phyloP scores from a whole-genome alignment of 2,113 vertebrate genomes.

The Charadrius vociferus region DNA sequence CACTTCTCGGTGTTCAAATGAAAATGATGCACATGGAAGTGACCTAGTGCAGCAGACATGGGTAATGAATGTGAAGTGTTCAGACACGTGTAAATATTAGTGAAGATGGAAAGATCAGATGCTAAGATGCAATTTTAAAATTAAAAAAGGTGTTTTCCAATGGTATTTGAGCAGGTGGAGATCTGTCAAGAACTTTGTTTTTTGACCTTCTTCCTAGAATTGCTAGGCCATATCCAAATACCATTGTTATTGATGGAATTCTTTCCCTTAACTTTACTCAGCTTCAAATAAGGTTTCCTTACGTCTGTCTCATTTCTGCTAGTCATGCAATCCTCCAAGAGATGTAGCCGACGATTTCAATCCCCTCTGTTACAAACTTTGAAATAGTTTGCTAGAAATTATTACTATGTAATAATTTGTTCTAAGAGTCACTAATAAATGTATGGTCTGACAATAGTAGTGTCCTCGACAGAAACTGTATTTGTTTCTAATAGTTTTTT shows the following conservation, averaged over 20 bases:
- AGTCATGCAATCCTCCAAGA: background rate
- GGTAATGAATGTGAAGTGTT: background rate
- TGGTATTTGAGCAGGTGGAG: background rate
- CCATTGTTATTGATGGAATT: background rate
- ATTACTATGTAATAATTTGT: background rate
- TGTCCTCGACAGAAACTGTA: background rate
- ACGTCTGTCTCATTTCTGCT: background rate
- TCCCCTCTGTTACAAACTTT: background rate
- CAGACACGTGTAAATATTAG: background rate
- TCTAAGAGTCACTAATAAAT: background rate
- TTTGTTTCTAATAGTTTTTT: background rate
- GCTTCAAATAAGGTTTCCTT: background rate
- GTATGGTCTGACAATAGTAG: fast-evolving
- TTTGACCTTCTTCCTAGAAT: background rate
- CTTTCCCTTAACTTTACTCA: background rate
- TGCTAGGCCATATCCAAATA: background rate
- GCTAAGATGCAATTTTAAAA: background rate
- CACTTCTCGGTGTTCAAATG: background rate
- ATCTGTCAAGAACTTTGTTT: background rate
- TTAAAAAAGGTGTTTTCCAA: background rate
- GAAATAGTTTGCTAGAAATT: background rate
- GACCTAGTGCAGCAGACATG: background rate
- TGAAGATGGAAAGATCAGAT: background rate
- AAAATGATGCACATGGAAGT: background rate
- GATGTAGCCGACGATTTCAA: background rate